Evolutionary conservation across 2,888 invertebrate species (phyloP), one percentile per base, ranked within the genome.

Genomic region (Zeuzera pyrina): DNA sequence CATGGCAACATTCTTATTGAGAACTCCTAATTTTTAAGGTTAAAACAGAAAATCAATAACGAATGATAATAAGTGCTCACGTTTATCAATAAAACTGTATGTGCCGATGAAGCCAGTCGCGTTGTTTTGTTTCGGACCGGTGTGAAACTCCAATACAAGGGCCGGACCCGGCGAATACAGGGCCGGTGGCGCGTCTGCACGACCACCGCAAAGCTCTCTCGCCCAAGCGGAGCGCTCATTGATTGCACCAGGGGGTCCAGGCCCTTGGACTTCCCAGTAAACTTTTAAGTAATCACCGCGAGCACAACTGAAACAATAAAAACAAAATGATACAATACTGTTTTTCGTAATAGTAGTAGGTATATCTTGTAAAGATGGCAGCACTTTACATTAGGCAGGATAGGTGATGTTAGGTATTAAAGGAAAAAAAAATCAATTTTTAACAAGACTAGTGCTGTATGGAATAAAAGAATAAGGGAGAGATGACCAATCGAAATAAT

Each of bases 201-300:
- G 69, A 43, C 85, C 78, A 5, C 93, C 93, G 53, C 93, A 93
- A 24, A 93, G 84, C 41, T 90, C 81, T 24, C 87, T 86, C 28
- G 91, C 89, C 89, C 91, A 91, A 7, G 88, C 89, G 3, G 91
- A 91, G 38, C 90, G 87, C 69, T 93, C 92, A 67, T 90, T 92
- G 54, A 93, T 88, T 14, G 85, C 86, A 0, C 87, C 88, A 37
- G 86, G 85, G 31, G 91, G 91, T 42, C 93, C 85, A 0, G 88
- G 87, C 1, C 86, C 85, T 52, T 91, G 90, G 40, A 93, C 85
- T 62, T 93, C 92, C 65, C 92, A 87, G 73, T 91, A 93, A 34
- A 93, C 86, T 70, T 92, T 91, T 45, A 93, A 70, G 70, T 89
- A 92, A 71, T 93, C 93, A 0, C 90, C 90, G 29, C 86, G 85